Base-by-base conservation (phyloP, 1,140 invertebrate genomes). In the Sycophila sp. region DNA sequence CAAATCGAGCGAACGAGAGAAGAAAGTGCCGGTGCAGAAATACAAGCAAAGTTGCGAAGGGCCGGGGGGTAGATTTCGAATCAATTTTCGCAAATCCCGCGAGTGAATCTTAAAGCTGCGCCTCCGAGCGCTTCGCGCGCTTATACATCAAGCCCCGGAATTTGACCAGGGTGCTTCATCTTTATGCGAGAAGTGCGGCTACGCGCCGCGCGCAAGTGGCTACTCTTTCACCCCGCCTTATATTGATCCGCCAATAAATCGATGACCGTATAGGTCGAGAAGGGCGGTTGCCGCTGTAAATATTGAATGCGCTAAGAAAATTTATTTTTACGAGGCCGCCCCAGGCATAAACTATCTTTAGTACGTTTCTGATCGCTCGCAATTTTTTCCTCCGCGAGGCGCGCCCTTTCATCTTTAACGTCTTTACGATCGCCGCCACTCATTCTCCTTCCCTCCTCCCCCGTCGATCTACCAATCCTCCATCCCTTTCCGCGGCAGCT, bases 141-240 rank as follows among this genome's bases (percentile, higher is more conserved):
- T 13, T 69, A 53, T 62, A 53, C 22, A 62, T 22, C 42, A 38
- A 10, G 28, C 17, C 8, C 34, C 53, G 47, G 58, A 69, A 62
- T 69, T 62, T 62, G 58, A 69, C 58, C 67, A 53, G 47, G n/a
- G 47, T 45, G 47, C 58, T 69, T 69, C 56, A 69, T 69, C 58
- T 69, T 62, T 69, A 62, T 62, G 47, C 58, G 67, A 69, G 62
- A 67, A 67, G 64, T 58, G 40, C 26, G 47, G 47, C 55, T 69
- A 26, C 45, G 30, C 38, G 26, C 42, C 26, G 26, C 22, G 49
- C 13, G 17, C 26, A n/a, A n/a, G n/a, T n/a, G n/a, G n/a, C n/a
- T n/a, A n/a, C n/a, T n/a, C n/a, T n/a, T n/a, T n/a, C n/a, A n/a
- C n/a, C n/a, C 19, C 36, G 30, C 51, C 24, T 47, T 40, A 49